Evolutionary conservation across 2,113 vertebrate genomes (phyloP), one percentile per base, ranked within the genome.

Genomic region (Podocnemis expansa): DNA sequence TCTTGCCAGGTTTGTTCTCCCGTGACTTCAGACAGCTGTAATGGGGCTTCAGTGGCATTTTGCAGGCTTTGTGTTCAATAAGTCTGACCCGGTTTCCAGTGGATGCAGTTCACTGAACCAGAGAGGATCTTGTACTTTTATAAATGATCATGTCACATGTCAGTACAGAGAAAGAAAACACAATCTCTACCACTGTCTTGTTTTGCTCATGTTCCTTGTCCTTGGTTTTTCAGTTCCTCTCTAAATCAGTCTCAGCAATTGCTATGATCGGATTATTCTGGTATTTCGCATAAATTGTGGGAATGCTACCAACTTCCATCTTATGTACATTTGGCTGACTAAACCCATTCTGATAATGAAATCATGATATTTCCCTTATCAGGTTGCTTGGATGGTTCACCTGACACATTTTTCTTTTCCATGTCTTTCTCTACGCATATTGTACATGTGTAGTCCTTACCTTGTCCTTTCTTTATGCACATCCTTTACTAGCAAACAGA

Each of bases 211-310:
- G 25, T 87, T 70, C 75, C 76, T 95, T 85, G 63, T 88, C 80
- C 78, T 92, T 11, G 3, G 29, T 78, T 88, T 91, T 86, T 89
- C 41, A 79, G 11, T 67, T 94, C 45, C 90, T 85, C 94, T 97
- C 94, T 91, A 93, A 96, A 88, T 82, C 82, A 22, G 16, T 81
- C 84, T 88, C 67, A 38, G 85, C 82, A 52, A 73, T n/a, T 88
- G 84, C 82, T 96, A 22, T 81, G 81, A 82, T 88, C 91, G 94
- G 93, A 94, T 97, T 95, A 91, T 95, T 97, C 95, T 93, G 85
- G 70, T 83, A 67, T 93, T 95, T 84, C 82, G 49, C 87, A 45
- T 17, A 51, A 83, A 56, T 31, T 41, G 54, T 38, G 95, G 82
- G 91, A 70, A 88, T 73, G 83, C 82, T 92, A 63, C 38, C 91